Evolutionary conservation across 2,888 invertebrate genomes (phyloP).

Genomic region (Barypeithes pellucidus): DNA sequence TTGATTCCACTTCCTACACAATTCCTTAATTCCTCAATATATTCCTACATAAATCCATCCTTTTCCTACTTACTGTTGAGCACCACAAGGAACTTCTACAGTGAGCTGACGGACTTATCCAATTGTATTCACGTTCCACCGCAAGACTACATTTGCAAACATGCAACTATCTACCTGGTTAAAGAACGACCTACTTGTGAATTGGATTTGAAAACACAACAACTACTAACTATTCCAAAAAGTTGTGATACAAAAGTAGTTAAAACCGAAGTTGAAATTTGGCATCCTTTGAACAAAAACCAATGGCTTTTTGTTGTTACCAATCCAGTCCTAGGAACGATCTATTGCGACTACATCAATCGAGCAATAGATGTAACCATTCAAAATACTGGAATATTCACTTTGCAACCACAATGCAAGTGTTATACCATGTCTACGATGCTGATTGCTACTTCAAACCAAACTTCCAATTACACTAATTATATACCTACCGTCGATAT

Average conservation of each 20-base stretch:
- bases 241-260: slow-evolving; percentile 3
- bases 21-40: slow-evolving; percentile 1
- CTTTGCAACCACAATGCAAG: too few species aligned
- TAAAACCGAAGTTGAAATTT: slow-evolving; percentile 22
- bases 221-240: background rate
- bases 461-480: too few species aligned
- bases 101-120: slow-evolving; percentile 9
- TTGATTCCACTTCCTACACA: slow-evolving; percentile 20
- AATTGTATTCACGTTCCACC: background rate
- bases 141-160: background rate
- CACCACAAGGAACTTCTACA: slow-evolving; percentile 6
- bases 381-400: too few species aligned
- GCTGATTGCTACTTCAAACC: too few species aligned
- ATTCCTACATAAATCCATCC: slow-evolving; percentile 30
- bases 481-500: too few species aligned
- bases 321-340: too few species aligned
- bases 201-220: slow-evolving; percentile 19
- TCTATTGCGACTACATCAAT: too few species aligned
- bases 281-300: slow-evolving; percentile 17
- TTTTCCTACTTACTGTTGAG: slow-evolving; percentile 20
- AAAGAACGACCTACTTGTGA: too few species aligned
- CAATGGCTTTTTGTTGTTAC: slow-evolving; percentile 1
- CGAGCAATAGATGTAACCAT: too few species aligned
- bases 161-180: too few species aligned
- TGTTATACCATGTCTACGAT: too few species aligned